Evolutionary conservation across 2,797 vertebrate species (phyloP).

Genomic region (Notolepis coatsorum): DNA sequence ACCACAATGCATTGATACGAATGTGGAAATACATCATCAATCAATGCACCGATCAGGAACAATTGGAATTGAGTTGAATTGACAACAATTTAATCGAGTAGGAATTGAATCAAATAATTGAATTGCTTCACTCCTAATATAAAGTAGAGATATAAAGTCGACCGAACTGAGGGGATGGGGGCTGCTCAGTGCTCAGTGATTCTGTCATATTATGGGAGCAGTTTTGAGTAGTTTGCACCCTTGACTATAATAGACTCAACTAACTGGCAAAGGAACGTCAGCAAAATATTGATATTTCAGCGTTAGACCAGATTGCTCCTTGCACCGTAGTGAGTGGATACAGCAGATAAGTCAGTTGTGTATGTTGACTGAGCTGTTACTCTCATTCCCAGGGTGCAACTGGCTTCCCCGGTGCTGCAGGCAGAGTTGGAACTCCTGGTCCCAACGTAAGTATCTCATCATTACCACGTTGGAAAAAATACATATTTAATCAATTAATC

Average conservation of each 20-base stretch:
- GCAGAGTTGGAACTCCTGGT: conserved; percentile 93
- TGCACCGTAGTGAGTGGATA: background rate
- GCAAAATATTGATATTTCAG: background rate
- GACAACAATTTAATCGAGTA: too few species aligned
- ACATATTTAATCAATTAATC: too few species aligned
- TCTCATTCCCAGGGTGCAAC: conserved; percentile 87
- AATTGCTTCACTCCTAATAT: too few species aligned
- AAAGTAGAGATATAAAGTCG: background rate
- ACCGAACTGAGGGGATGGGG: background rate
- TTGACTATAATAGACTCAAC: background rate
- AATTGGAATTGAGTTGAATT: too few species aligned
- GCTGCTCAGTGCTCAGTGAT: background rate
- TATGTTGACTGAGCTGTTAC: conserved; percentile 16
- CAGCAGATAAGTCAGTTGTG: background rate
- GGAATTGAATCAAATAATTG: background rate
- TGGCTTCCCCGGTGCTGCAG: conserved; percentile 96
- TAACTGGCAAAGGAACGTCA: background rate
- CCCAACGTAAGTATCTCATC: conserved; percentile 95
- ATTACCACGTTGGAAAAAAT: too few species aligned
- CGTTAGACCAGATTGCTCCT: background rate
- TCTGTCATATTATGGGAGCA: background rate
- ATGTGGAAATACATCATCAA: too few species aligned
- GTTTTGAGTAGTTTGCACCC: background rate
- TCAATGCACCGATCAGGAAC: too few species aligned
- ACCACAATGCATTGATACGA: too few species aligned